Base-by-base conservation (phyloP, 2,113 vertebrate species). In the Tetraodon nigroviridis region DNA sequence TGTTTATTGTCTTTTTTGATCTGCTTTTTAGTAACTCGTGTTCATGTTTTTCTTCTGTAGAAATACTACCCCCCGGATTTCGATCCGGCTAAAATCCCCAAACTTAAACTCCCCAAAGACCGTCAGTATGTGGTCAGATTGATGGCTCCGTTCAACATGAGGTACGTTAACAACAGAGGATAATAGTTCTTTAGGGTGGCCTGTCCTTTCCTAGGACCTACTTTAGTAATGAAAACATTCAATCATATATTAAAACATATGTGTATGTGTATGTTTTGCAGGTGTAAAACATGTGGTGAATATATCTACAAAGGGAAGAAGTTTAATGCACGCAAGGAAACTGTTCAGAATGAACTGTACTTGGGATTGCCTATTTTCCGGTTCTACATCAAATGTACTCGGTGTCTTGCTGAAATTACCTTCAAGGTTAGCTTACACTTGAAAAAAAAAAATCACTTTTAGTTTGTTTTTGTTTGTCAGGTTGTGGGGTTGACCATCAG, bases 261-360 rank as follows among this genome's bases (percentile, higher is more conserved):
- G 41, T 37, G 12, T 10, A 29, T 16, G 17, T 2, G 6, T 55
- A 3, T 47, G 53, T 46, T 57, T 29, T 55, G 19, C 71, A 95
- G 94, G 51, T 97, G 96, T 79, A 98, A 95, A 87, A 98, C 95
- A 0, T 97, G 96, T 15, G 95, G 95, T 0, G 96, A 98, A 15
- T 98, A 97, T 85, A 98, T 98, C 75, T 97, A 96, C 77, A 98
- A 98, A 44, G 95, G 96, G 14, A 98, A 97, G 81, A 98, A 98
- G 85, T 97, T 98, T 67, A 97, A 98, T 0, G 96, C 97, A 0
- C 91, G 96, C 1, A 98, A 99, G 83, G 97, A 99, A 84, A 98
- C 96, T 0, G 94, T 98, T 48, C 92, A 93, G 89, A 98, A 94
- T 13, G 93, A 99, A 75, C 82, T 78, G 0, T 98, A 98, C 79